Evolutionary conservation across 1,140 invertebrate genomes (phyloP), one percentile per base, ranked within the genome.

Genomic region (Drosophila ercepeae): DNA sequence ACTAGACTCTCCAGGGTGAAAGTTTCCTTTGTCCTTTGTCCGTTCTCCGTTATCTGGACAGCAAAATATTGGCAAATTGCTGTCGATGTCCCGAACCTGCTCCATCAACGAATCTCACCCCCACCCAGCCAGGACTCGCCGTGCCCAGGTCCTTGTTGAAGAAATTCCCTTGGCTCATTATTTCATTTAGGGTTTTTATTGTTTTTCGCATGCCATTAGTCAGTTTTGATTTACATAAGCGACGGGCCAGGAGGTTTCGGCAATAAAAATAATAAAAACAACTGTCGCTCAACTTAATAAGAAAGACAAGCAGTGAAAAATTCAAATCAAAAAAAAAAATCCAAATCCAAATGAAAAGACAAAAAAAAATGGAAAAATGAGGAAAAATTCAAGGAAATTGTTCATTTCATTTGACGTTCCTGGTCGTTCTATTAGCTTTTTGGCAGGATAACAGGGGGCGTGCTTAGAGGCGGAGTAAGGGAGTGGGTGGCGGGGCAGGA

Each of bases 221-320:
- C 82, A 78, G 82, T 82, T 86, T 82, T 86, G 82, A 86, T 86
- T 86, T 86, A 82, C 61, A 84, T 83, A 69, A 45, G 27, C 48
- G 16, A 45, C 34, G 13, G 21, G 32, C 34, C 7, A n/a, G 50
- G 21, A 25, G 41, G 32, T 29, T 23, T 39, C 60, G 61, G 57
- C 82, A 86, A 86, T 84, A 84, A 86, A 84, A 84, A 84, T 84
- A 84, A 84, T 84, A 79, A 84, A 84, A 86, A 84, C 81, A 84
- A 84, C 81, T 84, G 81, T 84, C 81, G 81, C 81, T 84, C 81
- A 84, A 84, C 76, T 76, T 86, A 84, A 86, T 86, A 84, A 86
- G 81, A 72, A 84, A 75, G 39, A 61, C 57, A 53, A 36, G 46
- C 63, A 34, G 11, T 19, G 49, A 8, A 41, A 42, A 14, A 27